Evolutionary conservation across 2,113 vertebrate species (phyloP).

Genomic region (Sceloporus tristichus): DNA sequence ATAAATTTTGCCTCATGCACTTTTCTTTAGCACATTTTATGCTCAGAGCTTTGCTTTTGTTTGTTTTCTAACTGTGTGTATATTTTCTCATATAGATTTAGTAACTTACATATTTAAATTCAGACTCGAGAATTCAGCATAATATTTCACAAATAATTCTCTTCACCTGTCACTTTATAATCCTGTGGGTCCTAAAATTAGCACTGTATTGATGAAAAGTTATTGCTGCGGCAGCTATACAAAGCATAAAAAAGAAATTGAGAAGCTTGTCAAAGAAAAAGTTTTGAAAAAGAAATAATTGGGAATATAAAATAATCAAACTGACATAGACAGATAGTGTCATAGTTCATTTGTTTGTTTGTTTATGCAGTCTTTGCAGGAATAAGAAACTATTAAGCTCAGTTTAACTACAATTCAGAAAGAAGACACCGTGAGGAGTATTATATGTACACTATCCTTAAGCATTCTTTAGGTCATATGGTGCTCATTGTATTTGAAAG

Average conservation of each 20-base stretch:
- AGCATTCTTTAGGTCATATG: neutral
- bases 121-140: conserved; percentile 48
- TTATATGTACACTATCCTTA: neutral
- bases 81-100: conserved; percentile 52
- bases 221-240: neutral
- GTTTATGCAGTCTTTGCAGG: neutral
- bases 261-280: conserved; percentile 15
- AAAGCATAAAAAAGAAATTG: conserved; percentile 45
- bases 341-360: neutral
- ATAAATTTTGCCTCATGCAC: conserved; percentile 32
- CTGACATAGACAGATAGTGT: neutral
- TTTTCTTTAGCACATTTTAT: conserved; percentile 53
- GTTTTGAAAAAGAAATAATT: conserved; percentile 11
- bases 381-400: no score
- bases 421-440: neutral
- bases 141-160: conserved; percentile 41
- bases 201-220: conserved; percentile 27
- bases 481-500: neutral
- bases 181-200: conserved; percentile 40
- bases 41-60: conserved; percentile 46
- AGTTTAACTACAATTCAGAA: no score
- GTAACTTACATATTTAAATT: conserved; percentile 50
- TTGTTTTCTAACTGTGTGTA: conserved; percentile 54
- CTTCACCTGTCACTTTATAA: conserved; percentile 45
- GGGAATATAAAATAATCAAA: conserved; percentile 11